Conservation (phyloP, 1,140 invertebrate species). For the Globodera ellingtonae region DNA sequence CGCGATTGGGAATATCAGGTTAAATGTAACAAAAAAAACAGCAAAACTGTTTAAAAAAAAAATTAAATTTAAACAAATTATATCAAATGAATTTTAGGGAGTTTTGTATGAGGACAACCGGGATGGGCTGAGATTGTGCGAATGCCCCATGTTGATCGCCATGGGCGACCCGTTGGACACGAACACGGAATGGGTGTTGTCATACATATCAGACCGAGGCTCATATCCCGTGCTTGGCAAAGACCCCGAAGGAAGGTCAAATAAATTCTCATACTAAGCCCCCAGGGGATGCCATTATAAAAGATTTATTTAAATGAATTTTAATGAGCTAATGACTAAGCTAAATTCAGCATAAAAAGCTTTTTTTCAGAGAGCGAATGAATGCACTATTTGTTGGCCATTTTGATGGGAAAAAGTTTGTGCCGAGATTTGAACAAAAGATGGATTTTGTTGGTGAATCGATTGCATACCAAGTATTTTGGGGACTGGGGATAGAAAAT, state of each 20-base stretch:
- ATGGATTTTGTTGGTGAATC: conserved; percentile 18
- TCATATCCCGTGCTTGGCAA: neutral
- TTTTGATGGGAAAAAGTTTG: conserved; percentile 2
- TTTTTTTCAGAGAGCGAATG: neutral
- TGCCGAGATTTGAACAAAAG: neutral
- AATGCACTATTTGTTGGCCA: conserved; percentile 4
- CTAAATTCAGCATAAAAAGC: neutral
- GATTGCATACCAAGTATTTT: conserved; percentile 2
- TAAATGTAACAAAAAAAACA: no score
- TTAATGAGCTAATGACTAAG: neutral
- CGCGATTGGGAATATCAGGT: conserved; percentile 5
- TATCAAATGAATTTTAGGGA: neutral
- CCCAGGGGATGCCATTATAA: no score
- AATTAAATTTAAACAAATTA: no score
- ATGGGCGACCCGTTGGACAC: neutral
- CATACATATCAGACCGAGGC: neutral
- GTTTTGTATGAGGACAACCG: conserved; percentile 8
- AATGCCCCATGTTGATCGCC: conserved; percentile 1
- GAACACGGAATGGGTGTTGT: neutral
- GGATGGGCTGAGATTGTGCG: neutral
- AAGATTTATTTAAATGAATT: no score
- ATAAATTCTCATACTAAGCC: neutral
- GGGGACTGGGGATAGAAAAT: no score
- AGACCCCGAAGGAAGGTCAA: neutral
- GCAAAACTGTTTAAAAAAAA: no score